Conservation (phyloP, 2,888 invertebrate genomes). For the Hymenopus coronatus region DNA sequence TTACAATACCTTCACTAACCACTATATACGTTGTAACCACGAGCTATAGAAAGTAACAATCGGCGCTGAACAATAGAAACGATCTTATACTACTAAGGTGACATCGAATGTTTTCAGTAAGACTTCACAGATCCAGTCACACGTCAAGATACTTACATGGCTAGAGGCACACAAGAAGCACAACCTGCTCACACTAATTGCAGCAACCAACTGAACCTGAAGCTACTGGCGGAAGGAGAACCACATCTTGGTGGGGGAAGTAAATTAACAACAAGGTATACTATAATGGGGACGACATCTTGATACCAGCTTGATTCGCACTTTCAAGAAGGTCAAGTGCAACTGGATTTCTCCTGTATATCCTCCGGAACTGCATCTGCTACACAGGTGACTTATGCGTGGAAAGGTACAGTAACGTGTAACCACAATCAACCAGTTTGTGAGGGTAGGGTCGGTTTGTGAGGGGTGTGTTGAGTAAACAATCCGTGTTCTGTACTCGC, state of each 20-base stretch:
- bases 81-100: too few species aligned
- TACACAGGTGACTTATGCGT: too few species aligned
- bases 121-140: neutral
- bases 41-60: too few species aligned
- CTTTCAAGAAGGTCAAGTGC: neutral
- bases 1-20: too few species aligned
- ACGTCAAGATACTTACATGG: neutral
- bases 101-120: neutral
- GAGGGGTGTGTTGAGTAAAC: too few species aligned
- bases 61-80: too few species aligned
- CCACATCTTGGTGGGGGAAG: neutral
- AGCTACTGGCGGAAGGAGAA: neutral
- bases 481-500: too few species aligned
- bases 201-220: neutral
- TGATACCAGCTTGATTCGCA: neutral
- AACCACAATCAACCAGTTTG: too few species aligned
- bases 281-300: neutral
- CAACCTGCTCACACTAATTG: neutral
- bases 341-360: neutral
- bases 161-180: neutral
- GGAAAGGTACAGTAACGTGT: too few species aligned
- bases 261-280: neutral
- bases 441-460: too few species aligned
- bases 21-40: too few species aligned
- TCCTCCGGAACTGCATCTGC: too few species aligned